Evolutionary conservation across 2,888 invertebrate genomes (phyloP), one percentile per base, ranked within the genome.

Genomic region (Papilio gigon): DNA sequence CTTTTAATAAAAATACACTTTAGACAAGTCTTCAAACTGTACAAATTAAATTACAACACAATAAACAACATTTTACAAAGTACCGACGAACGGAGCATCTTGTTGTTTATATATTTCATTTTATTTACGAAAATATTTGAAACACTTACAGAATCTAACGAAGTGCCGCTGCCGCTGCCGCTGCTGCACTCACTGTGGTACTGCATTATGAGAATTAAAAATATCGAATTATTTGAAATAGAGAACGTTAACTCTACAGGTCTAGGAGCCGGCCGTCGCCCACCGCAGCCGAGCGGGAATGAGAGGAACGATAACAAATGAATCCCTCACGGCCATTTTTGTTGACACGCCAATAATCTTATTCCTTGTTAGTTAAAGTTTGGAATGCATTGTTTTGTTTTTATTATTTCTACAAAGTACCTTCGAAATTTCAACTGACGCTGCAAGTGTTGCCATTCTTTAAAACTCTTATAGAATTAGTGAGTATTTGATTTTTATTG

Each of bases 111-210:
- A 30, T 6, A n/a, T 17, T 30, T 53, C 1, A 56, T 17, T 3
- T 30, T 30, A 0, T 30, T 30, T 30, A 12, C 3, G 9, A n/a
- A 50, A 14, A 27, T 5, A 50, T 2, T 14, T 22, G 2, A 47
- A 56, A 30, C 50, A 83, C 86, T 85, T 72, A 87, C 87, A 25
- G 80, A 78, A 74, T 81, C 83, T 2, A 81, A 76, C 3, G 83
- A 82, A 60, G 79, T 82, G 8, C 81, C 80, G 58, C 84, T 85
- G 17, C 84, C 84, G 59, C 79, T 82, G 8, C 81, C 80, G 56
- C 84, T 85, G 17, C 84, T 83, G 66, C 83, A 85, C 50, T 86
- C 84, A 80, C 84, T 84, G 33, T 71, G 78, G 67, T 78, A 25
- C 5, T 30, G 5, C 53, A 56, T 56, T 56, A 30, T 56, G 9